Base-by-base conservation (phyloP, 2,797 vertebrate species). In the Hemitrygon akajei region DNA sequence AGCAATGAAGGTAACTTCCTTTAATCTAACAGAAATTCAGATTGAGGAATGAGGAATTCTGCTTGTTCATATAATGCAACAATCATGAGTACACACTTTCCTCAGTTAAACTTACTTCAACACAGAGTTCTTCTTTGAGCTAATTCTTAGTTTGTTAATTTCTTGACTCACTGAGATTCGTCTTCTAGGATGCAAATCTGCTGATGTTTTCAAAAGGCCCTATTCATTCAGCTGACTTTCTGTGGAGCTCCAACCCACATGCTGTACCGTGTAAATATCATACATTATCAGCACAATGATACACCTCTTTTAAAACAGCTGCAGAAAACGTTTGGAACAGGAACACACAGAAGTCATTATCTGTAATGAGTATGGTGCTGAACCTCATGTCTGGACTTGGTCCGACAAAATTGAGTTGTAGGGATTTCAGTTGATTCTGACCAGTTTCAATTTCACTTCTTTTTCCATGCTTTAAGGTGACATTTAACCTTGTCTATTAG, bases 221-320 rank as follows among this genome's bases (percentile, higher is more conserved):
- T 1, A 66, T 6, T n/a, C 58, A 30, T 60, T 86, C 47, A 63
- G 58, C 30, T 1, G 27, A n/a, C 5, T 66, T 87, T 87, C 84
- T 18, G n/a, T 63, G 9, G n/a, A 87, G 84, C 84, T 60, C 2
- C 12, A 11, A 37, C 1, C 30, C 5, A 86, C 84, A 27, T n/a
- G 84, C 58, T 66, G 60, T 66, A 79, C n/a, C 3, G n/a, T 79
- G 77, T 34, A 12, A 34, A n/a, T 79, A 79, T 37, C 14, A 79
- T 37, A 66, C n/a, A 18, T 12, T 87, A 30, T 60, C 58, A 34
- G 63, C 60, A 87, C 84, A 34, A 87, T 87, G 60, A 34, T 87
- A 34, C 7, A 63, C 84, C 84, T 87, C 60, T 66, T 87, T 60
- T 87, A 2, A 63, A 87, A 87, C 58, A 87, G 84, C 84, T 87